Conservation (phyloP, 2,797 vertebrate genomes). For the Brotogeris chrysoptera region DNA sequence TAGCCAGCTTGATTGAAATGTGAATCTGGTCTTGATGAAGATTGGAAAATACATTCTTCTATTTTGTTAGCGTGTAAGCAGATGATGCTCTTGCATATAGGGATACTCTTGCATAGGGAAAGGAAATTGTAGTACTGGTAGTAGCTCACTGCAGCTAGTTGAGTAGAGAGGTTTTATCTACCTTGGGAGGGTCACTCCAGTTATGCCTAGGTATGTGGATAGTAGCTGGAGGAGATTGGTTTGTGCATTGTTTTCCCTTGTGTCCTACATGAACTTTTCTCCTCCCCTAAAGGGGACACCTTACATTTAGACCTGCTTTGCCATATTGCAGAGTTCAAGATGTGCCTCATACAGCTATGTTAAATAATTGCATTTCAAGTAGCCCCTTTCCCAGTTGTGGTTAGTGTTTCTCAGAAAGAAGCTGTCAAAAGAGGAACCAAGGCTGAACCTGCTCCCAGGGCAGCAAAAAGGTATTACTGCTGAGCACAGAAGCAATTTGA, state of each 20-base stretch:
- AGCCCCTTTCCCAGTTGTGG: neutral
- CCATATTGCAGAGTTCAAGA: neutral
- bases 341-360: neutral
- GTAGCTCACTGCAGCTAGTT: neutral
- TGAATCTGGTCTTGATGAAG: neutral
- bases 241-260: neutral
- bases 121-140: neutral
- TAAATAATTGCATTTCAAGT: neutral
- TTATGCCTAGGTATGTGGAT: neutral
- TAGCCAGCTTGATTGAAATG: neutral
- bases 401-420: conserved; percentile 23
- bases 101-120: neutral
- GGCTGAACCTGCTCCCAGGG: conserved; percentile 33
- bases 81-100: neutral
- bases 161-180: neutral
- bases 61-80: neutral
- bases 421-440: conserved; percentile 5
- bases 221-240: neutral
- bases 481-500: conserved; percentile 64
- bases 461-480: conserved; percentile 33
- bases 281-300: neutral
- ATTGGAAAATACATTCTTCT: neutral
- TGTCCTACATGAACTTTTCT: neutral
- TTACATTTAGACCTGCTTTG: neutral
- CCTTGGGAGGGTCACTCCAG: neutral